Conservation (phyloP, 2,797 vertebrate species). For the Sebastes diaconus region DNA sequence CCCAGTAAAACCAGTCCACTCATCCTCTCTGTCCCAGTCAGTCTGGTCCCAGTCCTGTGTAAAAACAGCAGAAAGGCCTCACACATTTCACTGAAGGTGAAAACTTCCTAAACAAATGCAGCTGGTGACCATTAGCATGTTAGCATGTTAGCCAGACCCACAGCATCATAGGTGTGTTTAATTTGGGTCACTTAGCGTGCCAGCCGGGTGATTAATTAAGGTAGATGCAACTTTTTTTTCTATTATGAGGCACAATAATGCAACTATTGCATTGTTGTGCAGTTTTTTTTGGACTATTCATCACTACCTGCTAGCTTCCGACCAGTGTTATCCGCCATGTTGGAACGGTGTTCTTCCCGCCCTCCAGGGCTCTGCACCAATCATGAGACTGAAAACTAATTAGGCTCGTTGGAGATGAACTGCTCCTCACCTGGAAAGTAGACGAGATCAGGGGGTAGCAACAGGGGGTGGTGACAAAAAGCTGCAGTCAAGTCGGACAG, state of each 20-base stretch:
- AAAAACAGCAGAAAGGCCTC: neutral
- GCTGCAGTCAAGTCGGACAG: too few species aligned
- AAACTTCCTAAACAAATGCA: neutral
- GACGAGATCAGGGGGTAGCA: fast-evolving
- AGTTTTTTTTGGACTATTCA: neutral
- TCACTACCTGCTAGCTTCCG: neutral
- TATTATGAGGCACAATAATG: too few species aligned
- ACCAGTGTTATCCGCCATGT: neutral
- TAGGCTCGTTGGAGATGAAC: too few species aligned
- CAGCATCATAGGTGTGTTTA: neutral
- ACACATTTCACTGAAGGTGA: neutral
- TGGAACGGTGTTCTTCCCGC: neutral
- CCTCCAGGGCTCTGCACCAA: too few species aligned
- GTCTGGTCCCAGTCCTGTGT: neutral
- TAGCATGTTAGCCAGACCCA: neutral
- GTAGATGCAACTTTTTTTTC: neutral
- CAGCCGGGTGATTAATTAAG: neutral
- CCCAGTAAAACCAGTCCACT: neutral
- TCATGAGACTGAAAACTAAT: too few species aligned
- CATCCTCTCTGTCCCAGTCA: neutral
- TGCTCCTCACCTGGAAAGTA: too few species aligned
- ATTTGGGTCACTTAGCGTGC: neutral
- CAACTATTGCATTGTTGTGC: neutral
- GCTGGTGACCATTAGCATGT: neutral
- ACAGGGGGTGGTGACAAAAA: too few species aligned